Conservation (phyloP, 2,113 vertebrate genomes). For the Cettia cetti region DNA sequence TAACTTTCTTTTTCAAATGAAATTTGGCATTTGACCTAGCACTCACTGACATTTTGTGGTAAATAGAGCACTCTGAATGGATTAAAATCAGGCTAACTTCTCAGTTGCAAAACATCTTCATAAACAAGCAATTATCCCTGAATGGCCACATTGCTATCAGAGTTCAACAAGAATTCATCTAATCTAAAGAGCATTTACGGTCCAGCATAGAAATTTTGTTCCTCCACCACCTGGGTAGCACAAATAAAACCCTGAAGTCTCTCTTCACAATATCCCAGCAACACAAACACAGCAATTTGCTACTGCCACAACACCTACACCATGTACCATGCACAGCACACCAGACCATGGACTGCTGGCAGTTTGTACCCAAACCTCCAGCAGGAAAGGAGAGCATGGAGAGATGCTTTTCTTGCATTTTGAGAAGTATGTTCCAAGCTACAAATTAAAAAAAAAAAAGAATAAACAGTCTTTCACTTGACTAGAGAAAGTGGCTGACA, state of each 20-base stretch:
- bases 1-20: neutral
- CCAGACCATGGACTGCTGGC: neutral
- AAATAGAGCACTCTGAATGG: neutral
- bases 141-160: neutral
- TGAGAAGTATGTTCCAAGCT: neutral
- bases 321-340: rapidly evolving
- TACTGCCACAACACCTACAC: neutral
- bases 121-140: neutral
- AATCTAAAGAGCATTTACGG: neutral
- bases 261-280: neutral
- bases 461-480: neutral
- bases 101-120: neutral
- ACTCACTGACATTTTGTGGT: neutral
- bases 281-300: neutral
- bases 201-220: neutral
- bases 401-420: neutral
- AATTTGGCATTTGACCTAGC: neutral
- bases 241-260: neutral
- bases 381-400: neutral
- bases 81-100: neutral
- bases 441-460: neutral
- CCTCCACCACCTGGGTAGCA: neutral
- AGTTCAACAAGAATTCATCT: neutral
- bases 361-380: neutral
- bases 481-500: neutral